Evolutionary conservation across 2,888 invertebrate genomes (phyloP), one percentile per base, ranked within the genome.

Genomic region (Rhagophthalmus giganteus): DNA sequence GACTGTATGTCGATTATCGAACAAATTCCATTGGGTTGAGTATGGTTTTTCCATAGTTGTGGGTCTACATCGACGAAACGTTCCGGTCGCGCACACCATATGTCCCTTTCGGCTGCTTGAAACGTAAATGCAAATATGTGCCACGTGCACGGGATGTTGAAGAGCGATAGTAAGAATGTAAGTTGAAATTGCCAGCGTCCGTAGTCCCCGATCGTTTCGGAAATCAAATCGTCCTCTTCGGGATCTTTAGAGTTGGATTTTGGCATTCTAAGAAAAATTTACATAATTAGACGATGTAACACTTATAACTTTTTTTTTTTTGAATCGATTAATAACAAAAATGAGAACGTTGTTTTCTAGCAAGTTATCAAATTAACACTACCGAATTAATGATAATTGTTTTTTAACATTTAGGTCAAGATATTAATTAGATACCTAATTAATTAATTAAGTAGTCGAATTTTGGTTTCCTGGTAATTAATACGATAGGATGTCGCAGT

Each of bases 131-230:
- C 80, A 71, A 86, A 86, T 66, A 89, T 89, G 74, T 88, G 89
- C 77, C 87, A 88, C 28, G 88, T 89, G 74, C 88, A 88, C 1
- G 88, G 88, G 63, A 89, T 81, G 65, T 88, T 88, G 76, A 88
- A 85, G 32, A 89, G 76, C 1, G 88, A 86, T 55, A 89, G 74
- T 31, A 88, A 75, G 66, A 88, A 84, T 2, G 88, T 88, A 76
- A 86, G 82, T 54, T 85, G 71, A 51, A 87, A 76, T 73, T 89
- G 89, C 88, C 88, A 89, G 58, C 82, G 80, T 34, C 89, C 89
- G 69, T 84, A 88, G 65, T 86, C 82, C 1, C 89, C 89, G 61
- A 88, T 85, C 32, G 84, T 77, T 14, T 78, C 74, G 5, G 86
- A 81, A 41, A 88, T 83, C 14, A 84, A 79, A 69, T 88, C 87